Percentiles rank a stretch among this genome's conserved stretches.
phyloP scores from a whole-genome alignment of 2,888 invertebrate genomes.

The Callosobruchus maculatus region DNA sequence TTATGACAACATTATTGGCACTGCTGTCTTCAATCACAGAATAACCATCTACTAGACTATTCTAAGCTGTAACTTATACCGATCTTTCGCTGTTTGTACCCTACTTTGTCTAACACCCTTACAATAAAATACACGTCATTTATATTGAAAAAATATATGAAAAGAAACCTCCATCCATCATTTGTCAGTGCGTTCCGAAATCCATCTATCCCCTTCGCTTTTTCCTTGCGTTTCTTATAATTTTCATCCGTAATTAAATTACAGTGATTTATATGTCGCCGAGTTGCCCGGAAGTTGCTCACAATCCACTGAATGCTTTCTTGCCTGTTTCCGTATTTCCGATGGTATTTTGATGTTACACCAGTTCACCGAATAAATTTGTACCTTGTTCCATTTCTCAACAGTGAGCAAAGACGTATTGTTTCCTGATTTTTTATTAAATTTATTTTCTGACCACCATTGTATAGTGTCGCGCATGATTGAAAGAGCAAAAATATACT shows the following conservation, averaged over 20 bases:
- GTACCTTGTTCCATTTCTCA: background rate
- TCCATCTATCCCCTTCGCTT: constrained; percentile 13
- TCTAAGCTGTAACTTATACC: too few relatives aligned
- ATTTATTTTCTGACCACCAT: too few relatives aligned
- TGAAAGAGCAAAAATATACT: too few relatives aligned
- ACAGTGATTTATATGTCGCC: constrained; percentile 38
- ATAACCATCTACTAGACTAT: too few relatives aligned
- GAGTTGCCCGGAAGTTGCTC: background rate
- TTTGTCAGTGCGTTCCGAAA: constrained; percentile 32
- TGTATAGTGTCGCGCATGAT: too few relatives aligned
- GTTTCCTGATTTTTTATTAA: too few relatives aligned
- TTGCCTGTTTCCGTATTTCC: background rate
- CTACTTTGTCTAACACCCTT: background rate
- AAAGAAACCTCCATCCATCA: constrained; percentile 17
- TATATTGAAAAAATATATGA: background rate
- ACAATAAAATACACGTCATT: background rate
- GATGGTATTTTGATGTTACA: background rate
- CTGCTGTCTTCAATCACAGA: too few relatives aligned
- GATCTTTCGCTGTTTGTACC: too few relatives aligned
- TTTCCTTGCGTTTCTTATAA: constrained; percentile 36
- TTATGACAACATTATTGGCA: too few relatives aligned
- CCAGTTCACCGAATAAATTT: background rate
- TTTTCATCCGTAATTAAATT: constrained; percentile 44
- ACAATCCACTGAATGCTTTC: background rate
- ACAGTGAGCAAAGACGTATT: background rate